Evolutionary conservation across 1,140 invertebrate genomes (phyloP), one percentile per base, ranked within the genome.

Genomic region (Sitodiplosis mosellana): DNA sequence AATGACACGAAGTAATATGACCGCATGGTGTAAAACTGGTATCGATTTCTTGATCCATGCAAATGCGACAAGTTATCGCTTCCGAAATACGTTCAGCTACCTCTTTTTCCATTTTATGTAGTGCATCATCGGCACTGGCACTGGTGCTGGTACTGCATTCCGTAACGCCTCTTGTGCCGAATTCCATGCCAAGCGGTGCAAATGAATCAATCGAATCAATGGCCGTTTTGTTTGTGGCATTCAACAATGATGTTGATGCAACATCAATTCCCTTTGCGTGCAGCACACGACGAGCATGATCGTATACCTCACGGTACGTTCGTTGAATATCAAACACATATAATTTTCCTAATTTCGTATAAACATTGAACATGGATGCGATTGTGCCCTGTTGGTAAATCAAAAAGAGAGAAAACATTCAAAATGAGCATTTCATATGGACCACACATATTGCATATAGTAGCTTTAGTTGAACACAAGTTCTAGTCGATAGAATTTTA

Each of bases 281-380:
- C 51, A 87, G 65, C 7, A 76, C 80, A 47, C 86, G 70, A 2
- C 84, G 66, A 0, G 84, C 84, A 63, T 86, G 80, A 65, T 90
- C 86, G 63, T 87, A 83, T 17, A 88, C 84, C 68, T 91, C 86
- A 45, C 83, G 72, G 54, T 83, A 87, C 21, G 86, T 90, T 56
- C 83, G 74, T 22, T 81, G 72, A 51, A 90, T 88, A 63, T 91
- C 86, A 66, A 89, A 90, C 22, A 90, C 83, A 64, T 88, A 91
- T 37, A 85, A 83, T 53, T 87, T 86, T 4, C 85, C 86, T 33
- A 86, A 61, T 2, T 81, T 81, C 21, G 84, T 84, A 55, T 87
- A 83, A 65, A 89, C 86, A 66, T 87, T 87, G 70, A 90, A 90
- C 60, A 87, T 83, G 1, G 86, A 89, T 47, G 83, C 83, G 55